Percentiles rank a stretch among this genome's conserved stretches.
Conservation (phyloP, 2,888 invertebrate species). For the Urechis unicinctus region DNA sequence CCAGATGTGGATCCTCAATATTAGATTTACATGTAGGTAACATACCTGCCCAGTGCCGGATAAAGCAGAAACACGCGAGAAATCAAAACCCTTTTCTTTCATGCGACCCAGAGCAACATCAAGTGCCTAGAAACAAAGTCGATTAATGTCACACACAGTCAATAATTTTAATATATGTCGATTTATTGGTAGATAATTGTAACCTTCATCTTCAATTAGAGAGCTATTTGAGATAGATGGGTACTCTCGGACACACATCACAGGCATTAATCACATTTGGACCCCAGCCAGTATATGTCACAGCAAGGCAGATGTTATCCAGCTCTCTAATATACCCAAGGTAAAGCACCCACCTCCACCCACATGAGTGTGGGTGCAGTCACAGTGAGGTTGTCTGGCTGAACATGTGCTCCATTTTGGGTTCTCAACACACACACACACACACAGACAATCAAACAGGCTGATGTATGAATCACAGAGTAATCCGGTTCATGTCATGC, state of each 20-base stretch:
- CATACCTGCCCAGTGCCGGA: constrained; percentile 13
- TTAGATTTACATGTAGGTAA: too few species aligned
- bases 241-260: too few species aligned
- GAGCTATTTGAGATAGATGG: background rate
- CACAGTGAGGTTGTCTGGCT: constrained; percentile 41
- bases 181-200: background rate
- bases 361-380: constrained; percentile 85
- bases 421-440: constrained; percentile 16
- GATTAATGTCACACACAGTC: background rate
- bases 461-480: too few species aligned
- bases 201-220: background rate
- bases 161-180: background rate
- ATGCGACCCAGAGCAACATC: constrained; percentile 84
- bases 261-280: too few species aligned
- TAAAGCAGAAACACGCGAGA: constrained; percentile 65
- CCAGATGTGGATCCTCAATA: too few species aligned
- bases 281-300: too few species aligned
- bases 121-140: constrained; percentile 62
- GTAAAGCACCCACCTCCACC: constrained; percentile 60
- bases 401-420: constrained; percentile 23
- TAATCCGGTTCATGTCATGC: too few species aligned
- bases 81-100: constrained; percentile 73
- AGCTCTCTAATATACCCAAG: too few species aligned
- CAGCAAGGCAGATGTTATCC: too few species aligned
- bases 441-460: too few species aligned